These are phyloP conservation scores for Scaptomyza flava DNA, from an alignment of 2,888 invertebrate species.

Conservation along the genomic window DNA sequence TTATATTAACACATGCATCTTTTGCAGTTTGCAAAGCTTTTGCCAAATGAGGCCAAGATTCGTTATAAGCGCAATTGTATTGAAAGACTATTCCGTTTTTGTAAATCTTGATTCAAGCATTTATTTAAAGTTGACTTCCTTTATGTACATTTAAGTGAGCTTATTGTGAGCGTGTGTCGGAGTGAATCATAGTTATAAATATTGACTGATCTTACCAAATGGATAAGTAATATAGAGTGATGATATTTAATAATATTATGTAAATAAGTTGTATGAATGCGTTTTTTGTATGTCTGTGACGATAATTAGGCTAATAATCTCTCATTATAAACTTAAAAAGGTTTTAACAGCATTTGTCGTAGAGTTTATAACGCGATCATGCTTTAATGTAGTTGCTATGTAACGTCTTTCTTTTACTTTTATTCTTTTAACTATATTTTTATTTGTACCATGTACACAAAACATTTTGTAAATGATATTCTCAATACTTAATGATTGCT, in stretches of 20 bases:
- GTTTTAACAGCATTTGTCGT: slow-evolving; percentile 57
- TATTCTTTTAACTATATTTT: slow-evolving; percentile 46
- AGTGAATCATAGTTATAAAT: slow-evolving; percentile 46
- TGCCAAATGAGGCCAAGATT: slow-evolving; percentile 60
- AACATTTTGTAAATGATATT: slow-evolving; percentile 58
- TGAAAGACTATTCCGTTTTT: slow-evolving; percentile 58
- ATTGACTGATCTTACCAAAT: slow-evolving; percentile 52
- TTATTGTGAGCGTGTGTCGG: slow-evolving; percentile 41
- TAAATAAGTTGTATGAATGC: slow-evolving; percentile 58
- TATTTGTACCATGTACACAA: slow-evolving; percentile 54
- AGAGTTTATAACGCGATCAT: slow-evolving; percentile 55
- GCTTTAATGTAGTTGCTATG: slow-evolving; percentile 65
- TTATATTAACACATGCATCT: slow-evolving; percentile 64
- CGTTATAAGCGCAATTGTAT: slow-evolving; percentile 64
- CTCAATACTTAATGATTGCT: slow-evolving; percentile 27
- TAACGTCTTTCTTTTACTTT: slow-evolving; percentile 39
- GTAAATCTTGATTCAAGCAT: slow-evolving; percentile 53
- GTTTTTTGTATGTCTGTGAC: slow-evolving; percentile 38
- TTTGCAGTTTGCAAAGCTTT: slow-evolving; percentile 48
- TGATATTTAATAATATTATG: slow-evolving; percentile 55
- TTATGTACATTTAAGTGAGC: slow-evolving; percentile 61
- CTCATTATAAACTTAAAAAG: slow-evolving; percentile 36
- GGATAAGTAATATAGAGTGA: slow-evolving; percentile 38
- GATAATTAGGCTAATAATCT: slow-evolving; percentile 41
- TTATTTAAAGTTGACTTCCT: slow-evolving; percentile 63